Evolutionary conservation across 2,888 invertebrate species (phyloP), one percentile per base, ranked within the genome.

Genomic region (Coenonympha arcania): DNA sequence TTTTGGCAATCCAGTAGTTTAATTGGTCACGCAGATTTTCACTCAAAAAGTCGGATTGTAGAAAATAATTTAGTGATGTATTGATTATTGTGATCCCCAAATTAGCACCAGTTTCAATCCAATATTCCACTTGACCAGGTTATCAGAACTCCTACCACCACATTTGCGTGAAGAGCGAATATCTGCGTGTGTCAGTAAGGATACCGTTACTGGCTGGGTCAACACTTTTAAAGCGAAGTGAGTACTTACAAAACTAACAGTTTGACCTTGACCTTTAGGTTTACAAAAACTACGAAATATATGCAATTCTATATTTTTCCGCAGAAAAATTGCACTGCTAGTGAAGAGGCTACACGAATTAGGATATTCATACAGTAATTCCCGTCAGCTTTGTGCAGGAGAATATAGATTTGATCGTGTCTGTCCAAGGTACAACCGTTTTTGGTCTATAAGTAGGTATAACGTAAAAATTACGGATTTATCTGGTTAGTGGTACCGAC

Each of bases 131-230:
- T 45, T 50, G 51, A 60, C 11, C 64, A 87, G 88, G 28, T 73
- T 91, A 61, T 89, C 90, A 26, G 89, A 93, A 44, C 79, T 95
- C 41, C 76, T 95, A 13, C 94, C 95, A 0, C 65, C 76, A 0
- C 93, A 93, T 72, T 78, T 95, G 55, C 88, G 91, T 50, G 91
- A 93, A 56, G 92, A 92, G 48, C 88, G 90, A 50, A 87, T 92
- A 19, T 88, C 89, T 0, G 88, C 89, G 45, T 89, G 89, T 45
- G 73, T 80, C 22, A 71, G 82, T 60, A 77, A 86, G 57, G 73
- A 89, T 20, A 80, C 89, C 0, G 90, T 93, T 1, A 92, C 92
- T 0, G 94, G 93, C 56, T 95, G 94, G 94, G 90, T 94, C 8
- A 95, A 95, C 77, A 90, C 90, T 0, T 90, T 90, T 59, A 90